Evolutionary conservation across 2,113 vertebrate species (phyloP), one percentile per base, ranked within the genome.

Genomic region (Apus apus): DNA sequence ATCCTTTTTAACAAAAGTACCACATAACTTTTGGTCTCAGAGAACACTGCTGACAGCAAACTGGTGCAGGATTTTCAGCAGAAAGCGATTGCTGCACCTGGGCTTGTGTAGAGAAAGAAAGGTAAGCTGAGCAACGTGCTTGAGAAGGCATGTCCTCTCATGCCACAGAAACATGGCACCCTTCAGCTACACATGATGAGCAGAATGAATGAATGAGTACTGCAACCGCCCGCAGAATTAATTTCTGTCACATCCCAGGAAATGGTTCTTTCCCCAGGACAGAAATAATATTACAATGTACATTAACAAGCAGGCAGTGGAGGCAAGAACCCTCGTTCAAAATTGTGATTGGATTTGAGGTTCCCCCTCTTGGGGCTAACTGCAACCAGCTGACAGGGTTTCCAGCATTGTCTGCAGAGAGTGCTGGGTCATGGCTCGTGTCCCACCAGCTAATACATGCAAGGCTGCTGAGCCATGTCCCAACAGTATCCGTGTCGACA

Each of bases 221-320:
- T 50, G 72, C 79, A 80, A 18, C 70, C 1, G 0, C 78, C 83
- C 0, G 2, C 45, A 71, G 56, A 83, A 86, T 27, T 72, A n/a
- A 87, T 75, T 87, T 56, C 82, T 84, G 56, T 38, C 75, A 53
- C 88, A 72, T 77, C 90, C 82, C 79, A 71, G 92, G 60, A 88
- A 93, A 93, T 8, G 30, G 22, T 61, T 61, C 64, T 95, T 94
- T 89, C 65, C 85, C 60, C 40, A 48, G 90, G 93, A 96, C 94
- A 94, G 81, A 87, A 89, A 77, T 66, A 74, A 23, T 51, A 43
- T 56, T 89, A 87, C 67, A 77, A 48, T 56, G 51, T 67, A 64
- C 48, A 57, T 73, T 88, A 89, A 83, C 0, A 7, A 96, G 56
- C 48, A 36, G 26, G 79, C 71, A 65, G 68, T 16, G 64, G 56